Evolutionary conservation across 1,140 invertebrate genomes (phyloP).

Genomic region (Aporrectodea caliginosa): DNA sequence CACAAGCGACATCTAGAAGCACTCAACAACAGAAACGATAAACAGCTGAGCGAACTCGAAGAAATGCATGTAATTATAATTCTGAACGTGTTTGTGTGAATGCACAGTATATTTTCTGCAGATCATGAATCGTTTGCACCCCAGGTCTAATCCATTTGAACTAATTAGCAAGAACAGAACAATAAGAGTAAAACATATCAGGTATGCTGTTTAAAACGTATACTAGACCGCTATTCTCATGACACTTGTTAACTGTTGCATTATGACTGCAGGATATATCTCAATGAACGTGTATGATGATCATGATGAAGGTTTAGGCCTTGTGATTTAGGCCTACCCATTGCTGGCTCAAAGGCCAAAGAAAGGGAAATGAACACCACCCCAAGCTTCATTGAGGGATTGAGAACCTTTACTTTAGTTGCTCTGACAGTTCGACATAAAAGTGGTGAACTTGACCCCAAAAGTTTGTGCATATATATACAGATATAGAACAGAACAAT

Average conservation of each 20-base stretch:
- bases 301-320: not conserved
- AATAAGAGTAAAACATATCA: not conserved
- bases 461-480: too few species aligned
- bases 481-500: too few species aligned
- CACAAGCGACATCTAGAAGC: constrained; percentile 90
- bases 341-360: too few species aligned
- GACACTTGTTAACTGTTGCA: too few species aligned
- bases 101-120: not conserved
- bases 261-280: too few species aligned
- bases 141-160: not conserved
- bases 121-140: not conserved
- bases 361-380: too few species aligned
- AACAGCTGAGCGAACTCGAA: constrained; percentile 71
- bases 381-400: too few species aligned
- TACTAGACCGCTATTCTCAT: not conserved
- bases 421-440: too few species aligned
- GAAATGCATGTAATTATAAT: constrained; percentile 58
- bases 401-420: too few species aligned
- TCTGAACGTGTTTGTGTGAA: not conserved
- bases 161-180: not conserved
- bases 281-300: not conserved
- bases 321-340: too few species aligned
- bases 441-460: too few species aligned
- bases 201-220: not conserved
- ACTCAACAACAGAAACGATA: constrained; percentile 78